Percentiles rank a stretch among this genome's conserved stretches.
These are phyloP conservation scores for Eupithecia subumbrata DNA, from an alignment of 2,888 invertebrate species.

Conservation along the genomic window DNA sequence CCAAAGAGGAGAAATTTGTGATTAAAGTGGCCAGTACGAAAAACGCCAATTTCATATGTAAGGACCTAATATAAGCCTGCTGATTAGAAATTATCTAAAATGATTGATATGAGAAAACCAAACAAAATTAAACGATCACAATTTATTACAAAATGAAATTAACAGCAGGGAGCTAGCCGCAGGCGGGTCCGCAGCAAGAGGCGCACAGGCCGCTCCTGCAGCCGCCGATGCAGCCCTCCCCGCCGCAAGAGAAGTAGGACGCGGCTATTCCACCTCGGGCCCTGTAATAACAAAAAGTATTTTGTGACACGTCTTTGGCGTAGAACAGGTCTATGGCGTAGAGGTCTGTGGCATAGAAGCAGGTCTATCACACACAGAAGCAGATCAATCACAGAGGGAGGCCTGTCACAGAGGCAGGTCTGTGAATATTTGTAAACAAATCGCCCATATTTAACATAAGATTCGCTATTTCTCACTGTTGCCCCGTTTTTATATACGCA, in stretches of 20 bases:
- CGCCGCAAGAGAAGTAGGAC: constrained; percentile 73
- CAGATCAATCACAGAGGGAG: no score
- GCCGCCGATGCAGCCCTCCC: constrained; percentile 74
- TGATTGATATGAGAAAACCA: not conserved
- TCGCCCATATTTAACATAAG: no score
- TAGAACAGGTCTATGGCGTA: not conserved
- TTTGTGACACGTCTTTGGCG: not conserved
- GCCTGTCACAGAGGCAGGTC: no score
- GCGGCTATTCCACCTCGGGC: constrained; percentile 69
- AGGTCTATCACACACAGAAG: not conserved
- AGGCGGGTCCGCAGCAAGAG: constrained; percentile 70
- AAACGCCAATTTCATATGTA: no score
- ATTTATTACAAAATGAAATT: not conserved
- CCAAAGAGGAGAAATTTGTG: no score
- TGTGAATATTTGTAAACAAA: not conserved
- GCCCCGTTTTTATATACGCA: no score
- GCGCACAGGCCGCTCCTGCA: constrained; percentile 70
- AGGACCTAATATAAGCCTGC: no score
- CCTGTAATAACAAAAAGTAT: constrained; percentile 48
- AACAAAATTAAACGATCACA: not conserved
- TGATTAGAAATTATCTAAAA: no score
- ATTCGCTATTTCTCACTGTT: no score
- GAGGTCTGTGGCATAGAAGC: not conserved
- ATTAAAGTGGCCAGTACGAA: no score
- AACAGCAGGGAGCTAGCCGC: constrained; percentile 47